phyloP scores from a whole-genome alignment of 2,888 invertebrate genomes.

The Ochropacha duplaris region DNA sequence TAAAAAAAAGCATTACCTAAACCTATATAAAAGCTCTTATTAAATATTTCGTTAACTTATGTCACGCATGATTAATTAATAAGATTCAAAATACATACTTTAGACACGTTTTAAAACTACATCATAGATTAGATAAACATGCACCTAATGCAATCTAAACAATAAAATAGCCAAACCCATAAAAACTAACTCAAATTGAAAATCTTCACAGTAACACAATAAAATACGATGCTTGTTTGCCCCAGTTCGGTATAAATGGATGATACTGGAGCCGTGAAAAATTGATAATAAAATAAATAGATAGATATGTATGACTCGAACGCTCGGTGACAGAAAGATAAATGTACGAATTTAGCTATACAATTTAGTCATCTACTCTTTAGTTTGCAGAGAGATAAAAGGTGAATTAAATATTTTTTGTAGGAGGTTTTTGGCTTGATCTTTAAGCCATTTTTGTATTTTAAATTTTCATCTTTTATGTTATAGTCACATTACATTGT shows the following conservation, averaged over 20 bases:
- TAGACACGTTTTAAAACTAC: no score
- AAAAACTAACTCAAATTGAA: not conserved
- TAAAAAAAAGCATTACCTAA: no score
- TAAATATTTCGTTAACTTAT: no score
- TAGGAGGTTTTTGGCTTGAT: no score
- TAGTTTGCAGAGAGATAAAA: not conserved
- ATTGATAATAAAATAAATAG: conserved; percentile 6
- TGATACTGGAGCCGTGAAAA: conserved; percentile 1
- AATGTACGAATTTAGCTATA: not conserved
- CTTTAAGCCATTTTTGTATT: no score
- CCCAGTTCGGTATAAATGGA: not conserved
- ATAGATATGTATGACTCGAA: not conserved
- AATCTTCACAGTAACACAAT: not conserved
- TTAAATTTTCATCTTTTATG: no score
- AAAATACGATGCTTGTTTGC: not conserved
- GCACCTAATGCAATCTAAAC: not conserved
- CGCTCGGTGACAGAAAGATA: conserved; percentile 2
- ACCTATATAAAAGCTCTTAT: no score
- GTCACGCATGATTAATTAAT: no score
- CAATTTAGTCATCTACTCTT: not conserved
- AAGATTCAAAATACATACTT: no score
- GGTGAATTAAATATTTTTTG: no score
- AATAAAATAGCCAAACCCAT: not conserved
- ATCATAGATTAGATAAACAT: not conserved
- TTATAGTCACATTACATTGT: no score